Evolutionary conservation across 2,888 invertebrate genomes (phyloP).

Genomic region (Steromphala cineraria): DNA sequence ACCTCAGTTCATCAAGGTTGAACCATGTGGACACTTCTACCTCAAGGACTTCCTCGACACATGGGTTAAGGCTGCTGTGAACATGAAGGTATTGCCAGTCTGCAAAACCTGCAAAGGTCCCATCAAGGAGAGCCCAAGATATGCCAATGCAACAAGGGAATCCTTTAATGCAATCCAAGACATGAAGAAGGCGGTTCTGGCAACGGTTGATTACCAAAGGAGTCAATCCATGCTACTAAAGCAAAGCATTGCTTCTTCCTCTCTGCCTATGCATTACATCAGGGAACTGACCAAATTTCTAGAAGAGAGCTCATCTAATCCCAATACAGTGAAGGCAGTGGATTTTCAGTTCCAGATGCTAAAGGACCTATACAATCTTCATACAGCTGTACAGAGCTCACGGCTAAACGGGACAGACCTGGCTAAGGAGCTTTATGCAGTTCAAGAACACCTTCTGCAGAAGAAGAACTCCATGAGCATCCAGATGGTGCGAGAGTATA

Average conservation of each 20-base stretch:
- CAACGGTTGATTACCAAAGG: no score
- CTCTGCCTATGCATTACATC: background rate
- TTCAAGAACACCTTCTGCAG: background rate
- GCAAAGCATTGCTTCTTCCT: background rate
- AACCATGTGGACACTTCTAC: no score
- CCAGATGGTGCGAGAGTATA: background rate
- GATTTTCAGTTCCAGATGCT: background rate
- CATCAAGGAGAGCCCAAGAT: no score
- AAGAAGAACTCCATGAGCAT: background rate
- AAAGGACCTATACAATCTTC: background rate
- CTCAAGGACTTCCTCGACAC: no score
- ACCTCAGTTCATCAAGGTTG: no score
- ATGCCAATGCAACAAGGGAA: no score
- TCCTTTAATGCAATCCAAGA: no score
- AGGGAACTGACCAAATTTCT: background rate
- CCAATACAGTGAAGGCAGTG: background rate
- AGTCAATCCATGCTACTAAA: no score
- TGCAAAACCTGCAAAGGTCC: no score
- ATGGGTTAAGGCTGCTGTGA: no score
- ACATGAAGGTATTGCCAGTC: no score
- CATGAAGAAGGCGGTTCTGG: no score
- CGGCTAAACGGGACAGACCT: background rate
- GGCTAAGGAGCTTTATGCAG: background rate
- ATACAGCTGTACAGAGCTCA: background rate
- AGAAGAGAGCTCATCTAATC: background rate